Evolutionary conservation across 2,888 invertebrate genomes (phyloP).

Genomic region (Criorhina ranunculi): DNA sequence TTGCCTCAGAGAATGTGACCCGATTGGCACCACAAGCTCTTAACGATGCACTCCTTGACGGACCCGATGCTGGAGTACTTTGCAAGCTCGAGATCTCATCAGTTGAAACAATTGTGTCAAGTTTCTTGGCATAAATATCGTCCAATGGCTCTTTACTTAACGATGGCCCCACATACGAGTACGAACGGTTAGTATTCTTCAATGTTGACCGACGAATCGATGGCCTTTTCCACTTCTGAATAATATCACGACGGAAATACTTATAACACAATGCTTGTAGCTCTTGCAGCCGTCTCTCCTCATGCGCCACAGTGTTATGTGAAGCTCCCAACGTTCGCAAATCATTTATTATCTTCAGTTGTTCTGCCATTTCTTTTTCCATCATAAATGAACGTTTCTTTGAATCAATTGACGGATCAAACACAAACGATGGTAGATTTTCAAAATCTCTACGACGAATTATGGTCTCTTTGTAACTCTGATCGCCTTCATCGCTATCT

Average conservation of each 20-base stretch:
- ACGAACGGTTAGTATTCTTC: slow-evolving; percentile 88
- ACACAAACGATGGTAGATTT: slow-evolving; percentile 92
- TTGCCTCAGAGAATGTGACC: slow-evolving; percentile 84
- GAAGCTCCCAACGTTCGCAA: slow-evolving; percentile 94
- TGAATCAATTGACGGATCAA: slow-evolving; percentile 91
- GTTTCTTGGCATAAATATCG: slow-evolving; percentile 83
- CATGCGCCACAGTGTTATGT: slow-evolving; percentile 95
- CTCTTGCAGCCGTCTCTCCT: slow-evolving; percentile 95
- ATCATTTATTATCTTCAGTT: slow-evolving; percentile 97
- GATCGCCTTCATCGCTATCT: slow-evolving; percentile 91
- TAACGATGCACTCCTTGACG: slow-evolving; percentile 89
- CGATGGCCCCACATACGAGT: slow-evolving; percentile 90
- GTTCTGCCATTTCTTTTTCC: slow-evolving; percentile 98
- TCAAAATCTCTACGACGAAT: slow-evolving; percentile 89
- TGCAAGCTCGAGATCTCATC: slow-evolving; percentile 83
- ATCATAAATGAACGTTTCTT: slow-evolving; percentile 95
- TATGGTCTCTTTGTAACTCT: slow-evolving; percentile 86
- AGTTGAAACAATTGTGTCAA: slow-evolving; percentile 84
- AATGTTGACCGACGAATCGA: slow-evolving; percentile 84
- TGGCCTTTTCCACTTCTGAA: slow-evolving; percentile 87
- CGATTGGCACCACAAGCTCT: slow-evolving; percentile 85
- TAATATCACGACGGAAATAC: slow-evolving; percentile 97
- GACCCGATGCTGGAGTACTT: slow-evolving; percentile 90
- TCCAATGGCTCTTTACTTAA: slow-evolving; percentile 87
- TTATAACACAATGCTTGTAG: slow-evolving; percentile 97